Base-by-base conservation (phyloP, 2,113 vertebrate species). In the Cavia porcellus region DNA sequence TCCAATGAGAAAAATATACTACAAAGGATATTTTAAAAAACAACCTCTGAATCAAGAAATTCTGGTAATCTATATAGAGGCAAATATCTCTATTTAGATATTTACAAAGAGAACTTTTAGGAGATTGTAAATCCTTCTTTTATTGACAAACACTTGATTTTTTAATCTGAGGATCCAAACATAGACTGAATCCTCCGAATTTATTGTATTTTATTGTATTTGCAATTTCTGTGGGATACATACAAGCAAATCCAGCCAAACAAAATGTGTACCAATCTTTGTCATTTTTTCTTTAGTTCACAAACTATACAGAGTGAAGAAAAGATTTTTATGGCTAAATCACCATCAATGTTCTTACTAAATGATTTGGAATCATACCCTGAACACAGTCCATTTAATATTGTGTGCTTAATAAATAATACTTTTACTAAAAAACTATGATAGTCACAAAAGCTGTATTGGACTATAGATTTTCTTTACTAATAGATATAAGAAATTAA, bases 391-490 rank as follows among this genome's bases (percentile, higher is more conserved):
- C n/a, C 38, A 8, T 42, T 42, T 38, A 72, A 72, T 59, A 77
- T 22, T 87, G 12, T 87, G 15, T 70, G 15, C 75, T 94, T 80
- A 80, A 94, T 52, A 79, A 94, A 93, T 91, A 75, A 75, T 7
- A 77, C 9, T 15, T 68, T 79, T 25, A 82, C 35, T 85, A 68
- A 88, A 89, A 92, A 77, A 3, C 45, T 90, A 70, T 2, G 32
- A 45, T 1, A 72, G 2, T 89, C 38, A 64, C 24, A 35, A 57
- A 32, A 66, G 32, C 32, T 86, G 24, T 38, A 79, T 64, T 66
- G 4, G 10, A 90, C 24, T 47, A 45, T 35, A 13, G 6, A 80
- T 87, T 90, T 89, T 90, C 92, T 90, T 79, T 59, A 85, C 35
- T 91, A 91, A 91, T 28, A 79, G 2, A 66, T 30, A 87, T 7